A percentile compares a stretch with the other conserved stretches of the same genome.
phyloP scores from a whole-genome alignment of 2,113 vertebrate genomes.

The Heterochromis multidens region DNA sequence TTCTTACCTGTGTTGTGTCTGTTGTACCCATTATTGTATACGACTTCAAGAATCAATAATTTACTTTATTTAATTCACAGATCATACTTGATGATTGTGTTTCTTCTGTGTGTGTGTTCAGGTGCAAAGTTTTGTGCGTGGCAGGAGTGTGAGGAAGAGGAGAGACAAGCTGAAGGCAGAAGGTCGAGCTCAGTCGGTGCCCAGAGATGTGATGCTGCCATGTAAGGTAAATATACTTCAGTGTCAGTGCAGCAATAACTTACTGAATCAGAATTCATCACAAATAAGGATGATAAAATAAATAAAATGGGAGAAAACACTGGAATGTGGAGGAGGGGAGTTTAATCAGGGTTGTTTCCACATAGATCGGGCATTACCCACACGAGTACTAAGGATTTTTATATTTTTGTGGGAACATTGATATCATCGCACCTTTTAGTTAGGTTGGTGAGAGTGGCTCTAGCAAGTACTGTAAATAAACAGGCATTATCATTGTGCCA shows the following conservation, averaged over 20 bases:
- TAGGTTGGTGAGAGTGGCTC: neutral
- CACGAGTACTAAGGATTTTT: neutral
- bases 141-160: conserved; percentile 90
- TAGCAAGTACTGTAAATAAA: too few species aligned
- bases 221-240: conserved; percentile 60
- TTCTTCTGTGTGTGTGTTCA: conserved; percentile 26
- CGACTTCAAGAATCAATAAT: neutral
- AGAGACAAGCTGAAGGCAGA: conserved; percentile 93
- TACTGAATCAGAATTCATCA: neutral
- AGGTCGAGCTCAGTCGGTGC: conserved; percentile 92
- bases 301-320: neutral
- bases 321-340: neutral
- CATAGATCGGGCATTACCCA: neutral
- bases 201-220: conserved; percentile 85
- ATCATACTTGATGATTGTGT: neutral
- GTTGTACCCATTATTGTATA: neutral
- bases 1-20: too few species aligned
- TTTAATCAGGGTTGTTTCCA: neutral
- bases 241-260: neutral
- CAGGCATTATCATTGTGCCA: neutral
- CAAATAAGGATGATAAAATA: neutral
- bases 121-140: conserved; percentile 89
- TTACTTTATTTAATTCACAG: neutral
- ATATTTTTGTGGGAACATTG: neutral
- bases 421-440: neutral